These are phyloP conservation scores for Stegodyphus dumicola DNA, from an alignment of 1,140 invertebrate species.

Conservation along the genomic window DNA sequence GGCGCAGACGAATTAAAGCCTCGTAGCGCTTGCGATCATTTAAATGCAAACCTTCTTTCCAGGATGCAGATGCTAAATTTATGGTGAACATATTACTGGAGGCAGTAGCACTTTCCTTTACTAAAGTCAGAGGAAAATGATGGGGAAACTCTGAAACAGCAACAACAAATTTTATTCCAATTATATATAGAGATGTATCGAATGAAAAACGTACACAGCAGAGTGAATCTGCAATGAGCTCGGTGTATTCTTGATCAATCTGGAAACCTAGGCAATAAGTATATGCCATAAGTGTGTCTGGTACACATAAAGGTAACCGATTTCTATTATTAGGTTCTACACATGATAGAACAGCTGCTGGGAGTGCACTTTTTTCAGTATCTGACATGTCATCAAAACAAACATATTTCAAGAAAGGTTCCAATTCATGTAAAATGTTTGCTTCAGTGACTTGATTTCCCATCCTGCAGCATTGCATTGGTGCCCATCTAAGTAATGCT, in stretches of 20 bases:
- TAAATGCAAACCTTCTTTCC: conserved; percentile 24
- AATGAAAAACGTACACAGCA: conserved; percentile 39
- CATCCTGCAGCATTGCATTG: conserved; percentile 24
- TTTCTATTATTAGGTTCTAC: conserved; percentile 37
- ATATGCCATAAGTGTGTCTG: conserved; percentile 10
- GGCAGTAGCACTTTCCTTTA: conserved; percentile 9
- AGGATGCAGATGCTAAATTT: neutral
- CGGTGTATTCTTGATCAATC: neutral
- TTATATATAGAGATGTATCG: conserved; percentile 10
- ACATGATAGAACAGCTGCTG: conserved; percentile 18
- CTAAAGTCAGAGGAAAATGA: neutral
- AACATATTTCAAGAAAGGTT: conserved; percentile 42
- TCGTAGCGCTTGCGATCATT: conserved; percentile 17
- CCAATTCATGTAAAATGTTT: conserved; percentile 13
- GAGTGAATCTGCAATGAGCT: conserved; percentile 23
- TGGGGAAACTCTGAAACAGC: neutral
- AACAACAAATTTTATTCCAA: conserved; percentile 30
- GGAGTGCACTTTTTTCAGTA: conserved; percentile 39
- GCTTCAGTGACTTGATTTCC: conserved; percentile 13
- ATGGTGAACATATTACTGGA: neutral
- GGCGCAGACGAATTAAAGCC: neutral
- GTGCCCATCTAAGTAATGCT: conserved; percentile 36
- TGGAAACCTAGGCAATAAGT: neutral
- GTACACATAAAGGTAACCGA: conserved; percentile 24
- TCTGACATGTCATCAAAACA: conserved; percentile 55